Conservation (phyloP, 2,797 vertebrate genomes). For the Graptemys geographica region DNA sequence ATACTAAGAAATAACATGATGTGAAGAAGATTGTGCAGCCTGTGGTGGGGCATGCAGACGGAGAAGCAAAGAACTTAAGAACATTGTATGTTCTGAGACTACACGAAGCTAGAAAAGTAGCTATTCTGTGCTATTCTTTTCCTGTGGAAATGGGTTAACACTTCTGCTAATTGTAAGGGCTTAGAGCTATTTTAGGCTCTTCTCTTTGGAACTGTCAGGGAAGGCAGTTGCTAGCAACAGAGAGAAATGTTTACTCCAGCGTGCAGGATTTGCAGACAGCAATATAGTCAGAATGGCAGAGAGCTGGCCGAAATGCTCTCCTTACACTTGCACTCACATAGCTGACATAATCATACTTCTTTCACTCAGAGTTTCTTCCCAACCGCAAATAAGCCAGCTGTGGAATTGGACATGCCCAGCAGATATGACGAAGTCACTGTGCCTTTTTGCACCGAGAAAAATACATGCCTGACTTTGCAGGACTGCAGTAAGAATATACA, state of each 20-base stretch:
- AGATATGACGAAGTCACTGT: neutral
- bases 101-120: neutral
- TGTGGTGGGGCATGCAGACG: neutral
- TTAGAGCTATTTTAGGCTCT: slow-evolving; percentile 79
- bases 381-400: slow-evolving; percentile 15
- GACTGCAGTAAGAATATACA: neutral
- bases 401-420: neutral
- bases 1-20: neutral
- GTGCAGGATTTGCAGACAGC: slow-evolving; percentile 4
- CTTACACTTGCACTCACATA: neutral
- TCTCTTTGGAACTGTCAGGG: slow-evolving; percentile 71
- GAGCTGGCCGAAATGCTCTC: slow-evolving; percentile 39
- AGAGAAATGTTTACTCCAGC: slow-evolving; percentile 49
- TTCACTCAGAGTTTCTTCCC: slow-evolving; percentile 26
- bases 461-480: neutral
- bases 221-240: slow-evolving; percentile 78
- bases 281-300: slow-evolving; percentile 24
- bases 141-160: slow-evolving; percentile 59
- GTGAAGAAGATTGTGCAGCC: neutral
- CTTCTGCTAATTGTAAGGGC: slow-evolving; percentile 60
- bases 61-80: neutral
- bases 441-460: neutral
- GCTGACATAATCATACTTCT: slow-evolving; percentile 24
- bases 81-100: neutral
- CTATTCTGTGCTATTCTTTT: neutral